Evolutionary conservation across 2,888 invertebrate genomes (phyloP).

Genomic region (Netelia inedita): DNA sequence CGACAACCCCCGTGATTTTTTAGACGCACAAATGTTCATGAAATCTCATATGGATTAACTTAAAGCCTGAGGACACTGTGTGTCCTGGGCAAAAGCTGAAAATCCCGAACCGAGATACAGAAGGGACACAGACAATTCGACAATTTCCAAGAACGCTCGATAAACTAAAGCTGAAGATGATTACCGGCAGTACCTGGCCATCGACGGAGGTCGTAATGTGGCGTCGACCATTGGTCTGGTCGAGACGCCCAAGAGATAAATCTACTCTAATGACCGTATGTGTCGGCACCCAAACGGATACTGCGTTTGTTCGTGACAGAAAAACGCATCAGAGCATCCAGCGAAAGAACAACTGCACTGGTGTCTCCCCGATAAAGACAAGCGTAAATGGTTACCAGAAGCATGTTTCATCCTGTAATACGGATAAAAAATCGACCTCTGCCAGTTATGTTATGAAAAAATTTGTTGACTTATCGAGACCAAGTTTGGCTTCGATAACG

Average conservation of each 20-base stretch:
- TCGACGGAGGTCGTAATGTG: constrained; percentile 50
- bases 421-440: constrained; percentile 43
- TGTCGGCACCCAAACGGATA: constrained; percentile 68
- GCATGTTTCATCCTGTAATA: constrained; percentile 25
- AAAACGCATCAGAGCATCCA: constrained; percentile 44
- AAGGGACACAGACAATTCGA: constrained; percentile 49
- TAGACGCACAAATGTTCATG: neutral
- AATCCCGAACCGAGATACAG: constrained; percentile 19
- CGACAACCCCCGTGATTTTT: neutral
- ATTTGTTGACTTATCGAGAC: constrained; percentile 26
- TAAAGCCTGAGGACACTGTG: constrained; percentile 21
- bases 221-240: constrained; percentile 55
- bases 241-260: constrained; percentile 63
- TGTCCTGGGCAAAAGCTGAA: neutral
- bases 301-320: constrained; percentile 43
- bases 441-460: constrained; percentile 32
- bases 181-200: constrained; percentile 57
- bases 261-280: constrained; percentile 64
- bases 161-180: constrained; percentile 53
- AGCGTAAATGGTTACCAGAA: constrained; percentile 33
- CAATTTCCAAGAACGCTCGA: constrained; percentile 48
- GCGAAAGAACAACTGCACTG: constrained; percentile 52
- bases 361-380: constrained; percentile 54
- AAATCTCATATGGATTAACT: constrained; percentile 29
- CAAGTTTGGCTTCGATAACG: constrained; percentile 21